Evolutionary conservation across 2,797 vertebrate species (phyloP), one percentile per base, ranked within the genome.

Genomic region (Epinephelus coioides): DNA sequence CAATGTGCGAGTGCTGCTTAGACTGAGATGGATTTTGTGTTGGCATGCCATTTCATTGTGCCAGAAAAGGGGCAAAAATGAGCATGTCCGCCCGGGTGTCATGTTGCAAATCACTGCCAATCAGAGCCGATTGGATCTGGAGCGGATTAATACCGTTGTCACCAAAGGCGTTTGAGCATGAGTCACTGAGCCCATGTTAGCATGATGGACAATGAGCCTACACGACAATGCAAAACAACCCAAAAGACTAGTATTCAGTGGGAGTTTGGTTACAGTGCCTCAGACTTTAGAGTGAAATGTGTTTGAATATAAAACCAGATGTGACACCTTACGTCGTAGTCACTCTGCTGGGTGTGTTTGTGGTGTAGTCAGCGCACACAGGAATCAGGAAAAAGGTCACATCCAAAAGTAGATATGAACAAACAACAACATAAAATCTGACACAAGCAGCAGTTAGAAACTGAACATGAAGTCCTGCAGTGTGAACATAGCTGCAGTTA

Each of bases 401-500:
- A 12, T 51, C 47, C 59, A 14, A n/a, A 71, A 78, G 77, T 60
- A 87, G 69, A 79, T 5, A 4, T 13, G 51, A 77, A 13, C 73
- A 40, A 60, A 61, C 30, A 21, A n/a, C 54, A 46, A 43, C 65
- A 65, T 50, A 62, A 81, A 69, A 63, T 2, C n/a, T 30, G 62
- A 75, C 76, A 51, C 54, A 0, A 10, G 30, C 53, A 56, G 65
- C 34, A 44, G 23, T 70, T 53, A 74, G 13, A 77, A 59, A 27
- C 8, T 0, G 30, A 44, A 51, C 75, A 49, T 47, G 59, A 13
- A 38, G 50, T 79, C 73, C 19, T 53, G 76, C 61, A 2, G 73
- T 57, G 75, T 83, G 86, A 78, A 70, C 73, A 73, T 60, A 23
- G 30, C 66, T 70, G 80, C 79, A 86, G 62, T 86, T 79, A 83